Evolutionary conservation across 2,797 vertebrate species (phyloP), one percentile per base, ranked within the genome.

Genomic region (Cossypha polioptera): DNA sequence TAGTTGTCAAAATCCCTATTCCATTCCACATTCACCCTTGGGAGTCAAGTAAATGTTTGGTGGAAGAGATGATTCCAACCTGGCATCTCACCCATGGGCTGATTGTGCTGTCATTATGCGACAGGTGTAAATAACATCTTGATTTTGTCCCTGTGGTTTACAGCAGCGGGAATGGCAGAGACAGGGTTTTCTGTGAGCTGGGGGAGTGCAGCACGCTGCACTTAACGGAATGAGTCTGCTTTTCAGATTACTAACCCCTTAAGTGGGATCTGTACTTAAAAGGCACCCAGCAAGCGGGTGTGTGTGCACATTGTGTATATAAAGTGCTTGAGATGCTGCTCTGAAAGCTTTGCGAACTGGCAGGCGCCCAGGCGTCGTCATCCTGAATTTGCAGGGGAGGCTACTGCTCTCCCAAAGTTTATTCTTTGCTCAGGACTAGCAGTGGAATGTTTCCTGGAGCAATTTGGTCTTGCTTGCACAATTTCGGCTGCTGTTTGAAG

Each of bases 201-300:
- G 77, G 81, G 86, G 77, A 88, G 73, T 40, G 43, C 66, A 31
- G 58, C 31, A 13, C 1, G 0, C 86, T 51, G 79, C 71, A 36
- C 86, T 92, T 87, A 72, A 59, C 1, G 61, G 91, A 93, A 82
- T 31, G 89, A 94, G 68, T 67, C 94, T 94, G 91, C 79, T 93
- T 93, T 89, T 88, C 82, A 95, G 80, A 92, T 95, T 71, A 16
- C 82, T 93, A 80, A 84, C 91, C 72, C 63, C 90, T 83, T 94
- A 92, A 97, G 90, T 96, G 94, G 75, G 74, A 91, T 91, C 92
- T 92, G 90, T 91, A 92, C 94, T 95, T 96, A 92, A 95, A 97
- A 96, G 94, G 96, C 78, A 91, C 88, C 92, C 88, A 80, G 86
- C 95, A 87, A 94, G 91, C 55, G 72, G 68, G 77, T 50, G 95